Percentiles rank a stretch among this genome's conserved stretches.
These are phyloP conservation scores for Watsonalla cultraria DNA, from an alignment of 2,888 invertebrate species.

Conservation along the genomic window DNA sequence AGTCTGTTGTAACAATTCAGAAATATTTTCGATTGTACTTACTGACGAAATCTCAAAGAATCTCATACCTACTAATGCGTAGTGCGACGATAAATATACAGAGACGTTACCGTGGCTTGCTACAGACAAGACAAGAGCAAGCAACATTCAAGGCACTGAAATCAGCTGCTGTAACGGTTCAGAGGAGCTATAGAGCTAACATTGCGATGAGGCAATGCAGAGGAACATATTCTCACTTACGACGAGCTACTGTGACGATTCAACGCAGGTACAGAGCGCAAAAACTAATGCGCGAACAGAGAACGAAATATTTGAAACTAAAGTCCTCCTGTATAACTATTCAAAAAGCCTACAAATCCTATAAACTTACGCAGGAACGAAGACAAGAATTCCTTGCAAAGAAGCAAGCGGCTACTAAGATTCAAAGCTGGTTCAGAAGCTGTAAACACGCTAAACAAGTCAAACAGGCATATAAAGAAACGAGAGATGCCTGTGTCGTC, in stretches of 20 bases:
- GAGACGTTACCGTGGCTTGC: conserved; percentile 54
- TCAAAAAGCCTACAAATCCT: conserved; percentile 61
- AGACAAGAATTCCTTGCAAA: conserved; percentile 41
- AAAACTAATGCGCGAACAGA: conserved; percentile 45
- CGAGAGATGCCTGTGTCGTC: conserved; percentile 48
- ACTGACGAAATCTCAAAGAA: conserved; percentile 27
- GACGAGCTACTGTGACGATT: conserved; percentile 43
- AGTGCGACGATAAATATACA: conserved; percentile 47
- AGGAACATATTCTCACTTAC: conserved; percentile 34
- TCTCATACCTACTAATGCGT: conserved; percentile 22
- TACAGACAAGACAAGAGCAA: conserved; percentile 50
- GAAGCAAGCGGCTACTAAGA: conserved; percentile 45
- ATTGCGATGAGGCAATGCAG: conserved; percentile 38
- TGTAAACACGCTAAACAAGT: conserved; percentile 33
- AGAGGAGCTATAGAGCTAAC: conserved; percentile 52
- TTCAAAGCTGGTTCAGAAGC: conserved; percentile 71
- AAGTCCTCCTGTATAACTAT: conserved; percentile 45
- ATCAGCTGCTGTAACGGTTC: conserved; percentile 41
- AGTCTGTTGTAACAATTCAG: conserved; percentile 33
- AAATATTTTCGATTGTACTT: conserved; percentile 30
- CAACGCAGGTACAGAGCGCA: conserved; percentile 65
- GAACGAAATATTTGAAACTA: conserved; percentile 33
- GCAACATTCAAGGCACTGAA: conserved; percentile 23
- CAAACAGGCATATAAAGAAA: conserved; percentile 35
- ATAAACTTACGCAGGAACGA: conserved; percentile 34